Conservation (phyloP, 2,113 vertebrate genomes). For the Vireo altiloquus region DNA sequence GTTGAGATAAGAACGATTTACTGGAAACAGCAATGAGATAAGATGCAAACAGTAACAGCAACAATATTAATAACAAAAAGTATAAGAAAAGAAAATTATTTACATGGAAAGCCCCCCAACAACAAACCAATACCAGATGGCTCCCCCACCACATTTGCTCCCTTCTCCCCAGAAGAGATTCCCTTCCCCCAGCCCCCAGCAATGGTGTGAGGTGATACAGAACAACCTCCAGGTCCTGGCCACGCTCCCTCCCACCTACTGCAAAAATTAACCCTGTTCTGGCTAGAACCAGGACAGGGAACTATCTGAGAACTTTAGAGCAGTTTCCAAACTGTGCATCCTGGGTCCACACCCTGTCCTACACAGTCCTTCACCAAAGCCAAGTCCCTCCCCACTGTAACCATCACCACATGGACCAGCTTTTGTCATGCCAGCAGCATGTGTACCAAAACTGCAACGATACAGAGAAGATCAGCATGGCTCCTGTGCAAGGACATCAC, state of each 20-base stretch:
- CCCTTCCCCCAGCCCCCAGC: background rate
- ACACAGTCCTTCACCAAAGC: background rate
- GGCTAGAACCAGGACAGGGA: background rate
- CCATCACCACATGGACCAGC: background rate
- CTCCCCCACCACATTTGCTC: background rate
- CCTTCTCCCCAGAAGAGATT: background rate
- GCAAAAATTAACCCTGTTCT: background rate
- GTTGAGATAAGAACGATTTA: background rate
- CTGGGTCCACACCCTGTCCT: background rate
- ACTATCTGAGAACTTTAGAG: background rate
- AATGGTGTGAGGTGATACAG: background rate
- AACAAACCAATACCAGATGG: background rate
- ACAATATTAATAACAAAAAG: background rate
- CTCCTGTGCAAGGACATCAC: background rate
- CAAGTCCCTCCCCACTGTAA: background rate
- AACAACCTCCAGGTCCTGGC: background rate
- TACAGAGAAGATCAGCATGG: background rate
- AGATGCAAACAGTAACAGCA: background rate
- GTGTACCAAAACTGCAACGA: fast-evolving
- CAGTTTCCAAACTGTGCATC: background rate
- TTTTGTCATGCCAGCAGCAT: background rate
- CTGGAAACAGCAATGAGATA: background rate
- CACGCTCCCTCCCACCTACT: background rate
- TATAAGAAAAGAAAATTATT: background rate
- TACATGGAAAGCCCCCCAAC: background rate